A percentile compares a stretch with the other conserved stretches of the same genome.
Conservation (phyloP, 2,888 invertebrate species). For the Oeneis ivallda region DNA sequence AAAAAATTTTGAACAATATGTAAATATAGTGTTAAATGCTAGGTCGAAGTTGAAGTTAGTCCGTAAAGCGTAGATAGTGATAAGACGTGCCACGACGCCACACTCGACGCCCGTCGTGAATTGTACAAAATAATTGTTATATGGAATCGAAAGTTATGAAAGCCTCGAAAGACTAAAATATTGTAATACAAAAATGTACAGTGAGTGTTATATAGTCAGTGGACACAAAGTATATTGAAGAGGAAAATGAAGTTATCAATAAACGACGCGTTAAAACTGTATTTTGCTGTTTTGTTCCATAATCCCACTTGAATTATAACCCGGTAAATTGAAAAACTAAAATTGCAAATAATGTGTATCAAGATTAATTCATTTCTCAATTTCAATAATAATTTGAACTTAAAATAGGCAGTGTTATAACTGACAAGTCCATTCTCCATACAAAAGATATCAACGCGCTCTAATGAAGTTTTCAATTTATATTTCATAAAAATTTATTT, state of each 20-base stretch:
- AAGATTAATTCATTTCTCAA: neutral
- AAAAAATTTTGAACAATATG: conserved; percentile 80
- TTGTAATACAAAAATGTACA: conserved; percentile 81
- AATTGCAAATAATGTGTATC: neutral
- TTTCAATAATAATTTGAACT: neutral
- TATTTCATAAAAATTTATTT: neutral
- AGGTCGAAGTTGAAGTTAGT: conserved; percentile 71
- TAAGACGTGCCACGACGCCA: conserved; percentile 77
- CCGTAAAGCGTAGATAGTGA: conserved; percentile 68
- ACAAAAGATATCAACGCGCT: conserved; percentile 56
- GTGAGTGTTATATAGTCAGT: conserved; percentile 83
- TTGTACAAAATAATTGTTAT: conserved; percentile 82
- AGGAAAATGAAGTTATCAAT: conserved; percentile 80
- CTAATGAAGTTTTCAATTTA: neutral
- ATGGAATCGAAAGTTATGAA: conserved; percentile 75
- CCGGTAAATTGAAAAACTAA: conserved; percentile 8
- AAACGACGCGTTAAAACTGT: conserved; percentile 79
- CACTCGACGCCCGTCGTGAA: conserved; percentile 74
- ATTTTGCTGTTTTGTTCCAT: conserved; percentile 71
- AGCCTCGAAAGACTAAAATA: conserved; percentile 78
- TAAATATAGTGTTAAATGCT: conserved; percentile 78
- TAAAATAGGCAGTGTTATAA: neutral
- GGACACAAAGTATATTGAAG: conserved; percentile 81
- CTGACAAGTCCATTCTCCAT: conserved; percentile 29
- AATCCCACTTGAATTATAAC: conserved; percentile 47